phyloP scores from a whole-genome alignment of 2,888 invertebrate species.

The Mythimna lalbum region DNA sequence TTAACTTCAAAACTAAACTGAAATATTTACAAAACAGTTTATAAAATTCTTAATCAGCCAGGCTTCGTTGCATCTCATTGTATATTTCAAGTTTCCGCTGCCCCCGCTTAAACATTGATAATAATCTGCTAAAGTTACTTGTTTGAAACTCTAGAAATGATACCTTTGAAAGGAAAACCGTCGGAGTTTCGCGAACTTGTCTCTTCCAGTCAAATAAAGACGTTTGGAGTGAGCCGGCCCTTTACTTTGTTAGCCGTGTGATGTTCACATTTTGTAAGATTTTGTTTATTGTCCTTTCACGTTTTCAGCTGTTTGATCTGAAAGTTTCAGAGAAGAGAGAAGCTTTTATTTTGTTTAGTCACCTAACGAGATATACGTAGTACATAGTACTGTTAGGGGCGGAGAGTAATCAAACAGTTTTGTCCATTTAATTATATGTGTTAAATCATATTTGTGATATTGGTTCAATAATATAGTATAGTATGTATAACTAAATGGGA shows the following conservation, averaged over 20 bases:
- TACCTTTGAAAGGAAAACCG: slow-evolving; percentile 70
- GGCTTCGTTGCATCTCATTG: slow-evolving; percentile 50
- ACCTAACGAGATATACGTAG: too few species aligned
- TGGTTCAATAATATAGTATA: too few species aligned
- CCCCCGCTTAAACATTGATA: slow-evolving; percentile 72
- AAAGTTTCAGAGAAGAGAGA: slow-evolving; percentile 36
- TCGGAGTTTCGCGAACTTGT: slow-evolving; percentile 62
- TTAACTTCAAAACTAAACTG: neutral
- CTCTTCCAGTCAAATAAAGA: slow-evolving; percentile 74
- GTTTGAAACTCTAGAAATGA: slow-evolving; percentile 70
- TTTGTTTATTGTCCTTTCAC: slow-evolving; percentile 65
- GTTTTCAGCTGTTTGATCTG: slow-evolving; percentile 59
- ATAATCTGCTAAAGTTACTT: slow-evolving; percentile 72
- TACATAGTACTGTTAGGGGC: too few species aligned
- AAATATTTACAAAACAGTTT: slow-evolving; percentile 29
- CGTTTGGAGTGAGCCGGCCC: slow-evolving; percentile 67
- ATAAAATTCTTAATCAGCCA: slow-evolving; percentile 26
- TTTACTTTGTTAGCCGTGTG: slow-evolving; percentile 62
- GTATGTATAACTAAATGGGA: neutral
- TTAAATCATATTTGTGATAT: too few species aligned
- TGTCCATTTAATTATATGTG: too few species aligned
- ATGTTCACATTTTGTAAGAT: slow-evolving; percentile 59
- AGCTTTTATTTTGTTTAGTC: slow-evolving; percentile 1
- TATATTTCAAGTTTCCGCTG: slow-evolving; percentile 37
- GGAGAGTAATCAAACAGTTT: too few species aligned